Percentiles rank a stretch among this genome's conserved stretches.
Evolutionary conservation across 2,797 vertebrate species (phyloP).

Genomic region (Salarias fasciatus): DNA sequence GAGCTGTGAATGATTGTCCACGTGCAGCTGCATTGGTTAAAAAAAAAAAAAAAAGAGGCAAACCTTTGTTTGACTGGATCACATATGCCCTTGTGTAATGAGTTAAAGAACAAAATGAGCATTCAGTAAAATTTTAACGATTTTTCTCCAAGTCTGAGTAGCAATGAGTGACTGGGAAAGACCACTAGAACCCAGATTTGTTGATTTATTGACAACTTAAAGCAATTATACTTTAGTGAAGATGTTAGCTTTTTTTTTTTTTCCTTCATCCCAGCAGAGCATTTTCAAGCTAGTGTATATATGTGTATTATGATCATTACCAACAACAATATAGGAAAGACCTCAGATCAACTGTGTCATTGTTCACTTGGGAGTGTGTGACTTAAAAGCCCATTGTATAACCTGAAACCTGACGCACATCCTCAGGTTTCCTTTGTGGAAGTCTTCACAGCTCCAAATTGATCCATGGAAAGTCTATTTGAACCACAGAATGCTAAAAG

Average conservation of each 20-base stretch:
- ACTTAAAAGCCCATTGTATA: neutral
- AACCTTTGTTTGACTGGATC: constrained; percentile 4
- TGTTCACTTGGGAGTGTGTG: neutral
- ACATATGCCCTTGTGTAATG: constrained; percentile 25
- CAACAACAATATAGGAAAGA: no score
- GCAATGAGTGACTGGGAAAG: neutral
- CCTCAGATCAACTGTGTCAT: no score
- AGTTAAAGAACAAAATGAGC: constrained; percentile 7
- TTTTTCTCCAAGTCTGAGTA: no score
- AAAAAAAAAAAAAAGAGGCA: neutral
- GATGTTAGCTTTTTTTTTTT: constrained; percentile 3
- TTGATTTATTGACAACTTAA: constrained; percentile 11
- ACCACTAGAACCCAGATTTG: neutral
- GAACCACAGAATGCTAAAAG: no score
- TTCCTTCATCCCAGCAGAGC: neutral
- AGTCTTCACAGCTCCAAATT: neutral
- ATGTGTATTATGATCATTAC: no score
- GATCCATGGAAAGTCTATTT: neutral
- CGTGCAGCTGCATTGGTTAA: no score
- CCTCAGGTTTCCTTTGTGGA: neutral
- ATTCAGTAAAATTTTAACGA: constrained; percentile 16
- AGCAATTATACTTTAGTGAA: neutral
- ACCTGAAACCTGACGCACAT: neutral
- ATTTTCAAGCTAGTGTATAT: neutral
- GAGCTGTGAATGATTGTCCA: neutral